These are phyloP conservation scores for Hirudo medicinalis DNA, from an alignment of 1,140 invertebrate genomes.

Conservation along the genomic window DNA sequence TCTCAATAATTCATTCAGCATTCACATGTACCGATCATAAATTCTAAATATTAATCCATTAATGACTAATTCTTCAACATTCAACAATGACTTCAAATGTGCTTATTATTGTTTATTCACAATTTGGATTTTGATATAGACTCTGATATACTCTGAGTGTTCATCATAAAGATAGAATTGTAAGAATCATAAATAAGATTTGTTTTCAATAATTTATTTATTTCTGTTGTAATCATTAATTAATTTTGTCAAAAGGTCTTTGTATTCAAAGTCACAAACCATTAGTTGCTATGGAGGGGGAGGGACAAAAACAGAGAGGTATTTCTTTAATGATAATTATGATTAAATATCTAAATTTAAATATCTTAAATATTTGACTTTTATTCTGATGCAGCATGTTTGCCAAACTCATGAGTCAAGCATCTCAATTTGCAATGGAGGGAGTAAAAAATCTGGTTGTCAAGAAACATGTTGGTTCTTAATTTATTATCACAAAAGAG, in stretches of 20 bases:
- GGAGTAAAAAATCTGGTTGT: slow-evolving; percentile 98
- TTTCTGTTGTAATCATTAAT: background rate
- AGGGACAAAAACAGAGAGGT: slow-evolving; percentile 74
- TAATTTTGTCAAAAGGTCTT: slow-evolving; percentile 1
- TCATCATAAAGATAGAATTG: too few relatives aligned
- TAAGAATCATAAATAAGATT: too few relatives aligned
- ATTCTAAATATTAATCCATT: too few relatives aligned
- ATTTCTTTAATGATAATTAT: slow-evolving; percentile 14
- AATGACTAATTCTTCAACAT: too few relatives aligned
- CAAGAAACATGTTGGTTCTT: slow-evolving; percentile 72
- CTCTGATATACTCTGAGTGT: too few relatives aligned
- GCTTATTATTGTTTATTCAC: too few relatives aligned
- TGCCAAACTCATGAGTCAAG: slow-evolving; percentile 88
- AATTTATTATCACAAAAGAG: too few relatives aligned
- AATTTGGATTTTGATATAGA: too few relatives aligned
- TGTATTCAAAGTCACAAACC: slow-evolving; percentile 64
- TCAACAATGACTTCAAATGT: too few relatives aligned
- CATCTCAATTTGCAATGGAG: slow-evolving; percentile 97
- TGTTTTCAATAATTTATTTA: too few relatives aligned
- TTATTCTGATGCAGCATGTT: slow-evolving; percentile 62
- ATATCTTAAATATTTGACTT: background rate
- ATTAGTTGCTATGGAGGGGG: slow-evolving; percentile 54
- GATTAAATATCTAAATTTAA: background rate
- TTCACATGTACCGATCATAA: too few relatives aligned
- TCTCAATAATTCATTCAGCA: background rate